Evolutionary conservation across 64 coral and sea anemone species (phyloP).

Genomic region (Montipora efflorescens): DNA sequence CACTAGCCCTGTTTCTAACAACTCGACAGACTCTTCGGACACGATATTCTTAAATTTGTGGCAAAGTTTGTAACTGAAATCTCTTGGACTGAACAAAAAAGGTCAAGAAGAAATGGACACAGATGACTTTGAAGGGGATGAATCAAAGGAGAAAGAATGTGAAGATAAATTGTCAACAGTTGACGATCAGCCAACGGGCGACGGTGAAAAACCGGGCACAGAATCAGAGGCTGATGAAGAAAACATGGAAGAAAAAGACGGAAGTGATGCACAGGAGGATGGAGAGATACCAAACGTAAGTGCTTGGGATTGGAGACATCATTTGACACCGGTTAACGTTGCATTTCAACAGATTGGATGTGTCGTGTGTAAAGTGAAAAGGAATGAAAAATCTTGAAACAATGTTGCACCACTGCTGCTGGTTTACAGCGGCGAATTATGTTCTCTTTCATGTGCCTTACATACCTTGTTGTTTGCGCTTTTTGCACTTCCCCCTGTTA

Average conservation of each 20-base stretch:
- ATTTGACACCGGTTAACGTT: too few species aligned
- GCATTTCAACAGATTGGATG: too few species aligned
- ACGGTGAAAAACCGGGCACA: background rate
- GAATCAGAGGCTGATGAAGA: slow-evolving; percentile 52
- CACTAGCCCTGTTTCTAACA: too few species aligned
- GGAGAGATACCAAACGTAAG: slow-evolving; percentile 47
- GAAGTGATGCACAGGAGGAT: slow-evolving; percentile 54
- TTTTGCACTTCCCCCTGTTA: too few species aligned
- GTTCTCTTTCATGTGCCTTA: too few species aligned
- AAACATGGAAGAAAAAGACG: background rate
- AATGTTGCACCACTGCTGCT: background rate
- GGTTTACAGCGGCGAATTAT: too few species aligned
- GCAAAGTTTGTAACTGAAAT: background rate
- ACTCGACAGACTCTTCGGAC: background rate
- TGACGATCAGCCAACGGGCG: slow-evolving; percentile 14
- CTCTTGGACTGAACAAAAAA: background rate
- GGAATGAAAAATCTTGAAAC: too few species aligned
- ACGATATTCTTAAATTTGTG: background rate
- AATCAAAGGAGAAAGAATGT: background rate
- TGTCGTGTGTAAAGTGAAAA: too few species aligned
- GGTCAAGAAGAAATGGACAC: slow-evolving; percentile 50
- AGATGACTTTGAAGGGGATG: background rate
- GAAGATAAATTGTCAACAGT: background rate
- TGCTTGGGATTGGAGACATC: background rate
- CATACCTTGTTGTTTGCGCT: too few species aligned